A percentile compares a stretch with the other conserved stretches of the same genome.
phyloP scores from a whole-genome alignment of 92 coral and sea anemone genomes.

The Hydrozoanthus gracilis region DNA sequence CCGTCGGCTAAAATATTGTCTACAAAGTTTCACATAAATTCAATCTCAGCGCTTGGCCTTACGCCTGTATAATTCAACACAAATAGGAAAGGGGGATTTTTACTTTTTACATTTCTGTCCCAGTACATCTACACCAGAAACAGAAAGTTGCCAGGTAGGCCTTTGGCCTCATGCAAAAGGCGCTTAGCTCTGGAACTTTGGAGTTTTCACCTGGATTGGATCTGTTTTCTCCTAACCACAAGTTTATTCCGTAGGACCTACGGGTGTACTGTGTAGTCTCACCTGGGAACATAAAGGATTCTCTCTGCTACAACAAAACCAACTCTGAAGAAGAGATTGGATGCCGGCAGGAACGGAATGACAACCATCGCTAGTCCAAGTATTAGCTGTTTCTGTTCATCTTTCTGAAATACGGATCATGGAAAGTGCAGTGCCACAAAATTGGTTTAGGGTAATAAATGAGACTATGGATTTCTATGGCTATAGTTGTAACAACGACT shows the following conservation, averaged over 20 bases:
- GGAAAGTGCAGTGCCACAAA: too few relatives aligned
- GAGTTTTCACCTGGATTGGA: neutral
- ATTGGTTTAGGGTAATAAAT: neutral
- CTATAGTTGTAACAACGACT: neutral
- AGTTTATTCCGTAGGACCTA: neutral
- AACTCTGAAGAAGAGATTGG: slow-evolving; percentile 85
- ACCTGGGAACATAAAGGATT: slow-evolving; percentile 95
- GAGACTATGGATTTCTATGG: neutral
- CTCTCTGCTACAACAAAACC: slow-evolving; percentile 97
- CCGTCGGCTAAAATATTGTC: too few relatives aligned
- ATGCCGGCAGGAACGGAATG: slow-evolving; percentile 91
- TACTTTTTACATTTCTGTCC: too few relatives aligned
- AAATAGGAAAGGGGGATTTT: too few relatives aligned
- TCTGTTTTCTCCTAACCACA: neutral
- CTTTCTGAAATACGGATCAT: slow-evolving; percentile 23
- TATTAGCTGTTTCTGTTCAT: slow-evolving; percentile 51
- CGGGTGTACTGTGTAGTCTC: neutral
- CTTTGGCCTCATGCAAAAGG: too few relatives aligned
- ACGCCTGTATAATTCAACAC: too few relatives aligned
- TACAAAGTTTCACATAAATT: too few relatives aligned
- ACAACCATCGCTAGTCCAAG: slow-evolving; percentile 68
- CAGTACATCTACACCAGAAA: too few relatives aligned
- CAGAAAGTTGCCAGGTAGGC: too few relatives aligned
- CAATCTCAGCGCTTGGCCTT: too few relatives aligned
- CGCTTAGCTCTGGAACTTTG: too few relatives aligned